Percentiles rank a stretch among this genome's conserved stretches.
Conservation (phyloP, 2,113 vertebrate species). For the Xenopus borealis region DNA sequence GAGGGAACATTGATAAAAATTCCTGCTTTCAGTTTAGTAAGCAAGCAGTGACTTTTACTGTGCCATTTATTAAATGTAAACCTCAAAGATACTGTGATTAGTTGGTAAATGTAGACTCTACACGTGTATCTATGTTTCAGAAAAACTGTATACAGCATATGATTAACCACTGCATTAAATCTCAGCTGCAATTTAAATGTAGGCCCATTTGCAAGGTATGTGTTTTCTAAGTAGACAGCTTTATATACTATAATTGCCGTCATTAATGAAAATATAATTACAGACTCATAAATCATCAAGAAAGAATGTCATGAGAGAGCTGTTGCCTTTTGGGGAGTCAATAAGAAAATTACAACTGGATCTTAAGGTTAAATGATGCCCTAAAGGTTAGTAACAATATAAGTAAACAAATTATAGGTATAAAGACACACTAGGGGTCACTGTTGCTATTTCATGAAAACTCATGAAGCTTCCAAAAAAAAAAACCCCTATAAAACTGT, state of each 20-base stretch:
- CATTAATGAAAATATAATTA: conserved; percentile 66
- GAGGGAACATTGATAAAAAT: too few species aligned
- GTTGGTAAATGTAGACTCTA: too few species aligned
- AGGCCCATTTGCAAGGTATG: background rate
- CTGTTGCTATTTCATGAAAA: conserved; percentile 71
- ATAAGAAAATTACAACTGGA: conserved; percentile 64
- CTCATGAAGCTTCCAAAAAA: conserved; percentile 29
- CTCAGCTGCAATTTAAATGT: too few species aligned
- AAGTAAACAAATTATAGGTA: too few species aligned
- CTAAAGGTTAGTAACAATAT: conserved; percentile 63
- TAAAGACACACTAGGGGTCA: conserved; percentile 73
- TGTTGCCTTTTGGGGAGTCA: conserved; percentile 58
- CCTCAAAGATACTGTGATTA: too few species aligned
- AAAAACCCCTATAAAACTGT: conserved; percentile 30
- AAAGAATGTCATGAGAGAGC: conserved; percentile 57
- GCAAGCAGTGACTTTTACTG: too few species aligned
- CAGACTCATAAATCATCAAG: conserved; percentile 59
- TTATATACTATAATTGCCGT: conserved; percentile 66
- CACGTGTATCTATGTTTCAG: too few species aligned
- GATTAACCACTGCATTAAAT: too few species aligned
- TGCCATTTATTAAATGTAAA: too few species aligned
- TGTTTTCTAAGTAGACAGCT: conserved; percentile 69
- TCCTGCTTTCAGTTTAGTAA: too few species aligned
- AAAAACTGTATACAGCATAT: too few species aligned
- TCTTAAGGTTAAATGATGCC: conserved; percentile 62